Percentiles rank a stretch among this genome's conserved stretches.
Conservation (phyloP, 1,140 invertebrate species). For the Drosophila murphyi region DNA sequence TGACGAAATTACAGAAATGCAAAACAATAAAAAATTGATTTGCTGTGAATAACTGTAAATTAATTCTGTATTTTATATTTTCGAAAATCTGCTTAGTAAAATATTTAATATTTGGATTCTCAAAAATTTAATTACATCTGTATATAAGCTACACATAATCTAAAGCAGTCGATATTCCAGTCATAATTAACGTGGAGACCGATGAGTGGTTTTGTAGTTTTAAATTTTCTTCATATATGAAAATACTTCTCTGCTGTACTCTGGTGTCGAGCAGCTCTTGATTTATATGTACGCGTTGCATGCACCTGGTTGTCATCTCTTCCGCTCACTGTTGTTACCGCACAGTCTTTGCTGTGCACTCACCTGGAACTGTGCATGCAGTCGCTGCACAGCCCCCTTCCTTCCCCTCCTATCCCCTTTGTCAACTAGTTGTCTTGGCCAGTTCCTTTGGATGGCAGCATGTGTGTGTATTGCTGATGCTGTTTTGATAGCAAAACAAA, state of each 20-base stretch:
- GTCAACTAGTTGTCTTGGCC: slow-evolving; percentile 13
- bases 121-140: too few species aligned
- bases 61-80: too few species aligned
- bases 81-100: too few species aligned
- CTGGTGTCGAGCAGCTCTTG: slow-evolving; percentile 17
- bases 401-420: not conserved
- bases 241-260: slow-evolving; percentile 9
- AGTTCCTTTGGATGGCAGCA: slow-evolving; percentile 16
- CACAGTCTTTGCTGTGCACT: slow-evolving; percentile 41
- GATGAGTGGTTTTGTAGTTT: not conserved
- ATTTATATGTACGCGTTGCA: slow-evolving; percentile 48
- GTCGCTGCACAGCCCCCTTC: not conserved
- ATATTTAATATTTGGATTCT: too few species aligned
- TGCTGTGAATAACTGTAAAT: too few species aligned
- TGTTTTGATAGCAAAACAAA: slow-evolving; percentile 51
- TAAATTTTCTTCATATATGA: not conserved
- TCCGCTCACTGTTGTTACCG: slow-evolving; percentile 36
- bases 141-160: too few species aligned
- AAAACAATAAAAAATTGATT: too few species aligned
- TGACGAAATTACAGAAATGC: too few species aligned
- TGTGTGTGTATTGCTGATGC: slow-evolving; percentile 39
- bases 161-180: not conserved
- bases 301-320: slow-evolving; percentile 50
- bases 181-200: not conserved
- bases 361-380: slow-evolving; percentile 48